Conservation (phyloP, 2,888 invertebrate genomes). For the Dryobotodes eremita region DNA sequence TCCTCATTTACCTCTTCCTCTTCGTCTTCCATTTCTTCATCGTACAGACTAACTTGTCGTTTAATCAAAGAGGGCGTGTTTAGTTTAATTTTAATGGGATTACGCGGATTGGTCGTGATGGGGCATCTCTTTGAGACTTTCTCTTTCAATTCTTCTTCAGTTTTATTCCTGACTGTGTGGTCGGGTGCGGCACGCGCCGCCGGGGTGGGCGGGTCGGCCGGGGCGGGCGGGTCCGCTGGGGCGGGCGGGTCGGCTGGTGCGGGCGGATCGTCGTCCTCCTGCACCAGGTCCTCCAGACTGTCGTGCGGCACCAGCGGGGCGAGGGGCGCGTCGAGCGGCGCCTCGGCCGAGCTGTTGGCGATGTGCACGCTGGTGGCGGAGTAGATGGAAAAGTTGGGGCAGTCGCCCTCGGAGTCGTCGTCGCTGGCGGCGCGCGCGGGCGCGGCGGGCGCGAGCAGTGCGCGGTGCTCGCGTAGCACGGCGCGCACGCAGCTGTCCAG, state of each 20-base stretch:
- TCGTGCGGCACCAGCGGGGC: slow-evolving; percentile 45
- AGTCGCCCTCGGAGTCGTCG: slow-evolving; percentile 92
- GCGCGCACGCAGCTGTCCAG: slow-evolving; percentile 83
- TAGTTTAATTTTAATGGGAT: slow-evolving; percentile 86
- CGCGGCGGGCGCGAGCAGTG: slow-evolving; percentile 66
- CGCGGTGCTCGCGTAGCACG: slow-evolving; percentile 83
- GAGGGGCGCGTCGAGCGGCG: slow-evolving; percentile 55
- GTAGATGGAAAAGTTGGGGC: slow-evolving; percentile 96
- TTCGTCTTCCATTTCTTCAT: slow-evolving; percentile 78
- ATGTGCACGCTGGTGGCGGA: slow-evolving; percentile 95
- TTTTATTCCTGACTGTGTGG: slow-evolving; percentile 65
- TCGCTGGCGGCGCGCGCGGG: slow-evolving; percentile 79
- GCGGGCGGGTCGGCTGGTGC: slow-evolving; percentile 29
- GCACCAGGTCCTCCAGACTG: slow-evolving; percentile 63
- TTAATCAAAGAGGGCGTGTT: slow-evolving; percentile 88
- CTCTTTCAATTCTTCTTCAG: slow-evolving; percentile 82
- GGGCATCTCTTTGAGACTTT: slow-evolving; percentile 84
- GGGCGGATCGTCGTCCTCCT: slow-evolving; percentile 60
- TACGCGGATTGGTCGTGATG: slow-evolving; percentile 82
- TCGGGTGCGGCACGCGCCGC: slow-evolving; percentile 1
- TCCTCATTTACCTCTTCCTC: slow-evolving; percentile 55
- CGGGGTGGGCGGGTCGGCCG: slow-evolving; percentile 1
- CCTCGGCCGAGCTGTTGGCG: slow-evolving; percentile 86
- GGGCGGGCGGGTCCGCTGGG: slow-evolving; percentile 15
- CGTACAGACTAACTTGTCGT: slow-evolving; percentile 89